Percentiles rank a stretch among this genome's conserved stretches.
phyloP scores from a whole-genome alignment of 2,888 invertebrate species.

The Trachelus stipa region DNA sequence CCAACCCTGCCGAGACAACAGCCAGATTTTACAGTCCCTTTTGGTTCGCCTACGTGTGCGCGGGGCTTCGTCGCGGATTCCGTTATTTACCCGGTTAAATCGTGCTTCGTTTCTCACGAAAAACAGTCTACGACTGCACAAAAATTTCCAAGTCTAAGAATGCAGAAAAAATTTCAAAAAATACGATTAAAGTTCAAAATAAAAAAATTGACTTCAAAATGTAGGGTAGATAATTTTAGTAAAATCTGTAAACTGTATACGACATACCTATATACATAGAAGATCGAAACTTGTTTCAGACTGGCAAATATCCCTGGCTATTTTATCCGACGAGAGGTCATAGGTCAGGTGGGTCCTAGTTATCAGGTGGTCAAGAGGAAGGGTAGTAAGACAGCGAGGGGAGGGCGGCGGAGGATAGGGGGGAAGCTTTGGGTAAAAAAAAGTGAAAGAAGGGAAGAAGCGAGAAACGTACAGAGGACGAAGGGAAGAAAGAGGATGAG shows the following conservation, averaged over 20 bases:
- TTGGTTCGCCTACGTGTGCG: constrained; percentile 39
- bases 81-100: constrained; percentile 41
- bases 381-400: constrained; percentile 19
- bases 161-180: no score
- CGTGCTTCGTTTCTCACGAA: not conserved
- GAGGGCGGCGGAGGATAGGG: not conserved
- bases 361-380: constrained; percentile 10
- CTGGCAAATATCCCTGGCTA: constrained; percentile 54
- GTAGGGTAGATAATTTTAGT: no score
- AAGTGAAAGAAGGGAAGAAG: constrained; percentile 9
- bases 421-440: constrained; percentile 3
- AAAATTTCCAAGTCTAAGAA: no score
- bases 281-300: constrained; percentile 34
- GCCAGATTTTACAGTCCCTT: constrained; percentile 34
- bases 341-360: constrained; percentile 34
- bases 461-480: constrained; percentile 9
- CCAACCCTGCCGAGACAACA: constrained; percentile 33
- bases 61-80: constrained; percentile 48
- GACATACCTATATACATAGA: no score
- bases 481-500: constrained; percentile 21
- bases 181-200: fast-evolving
- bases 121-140: no score
- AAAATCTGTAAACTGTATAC: no score
- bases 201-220: no score
- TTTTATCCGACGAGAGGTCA: constrained; percentile 48